These are phyloP conservation scores for Drosophila arawakana DNA, from an alignment of 1,140 invertebrate species.

Conservation along the genomic window DNA sequence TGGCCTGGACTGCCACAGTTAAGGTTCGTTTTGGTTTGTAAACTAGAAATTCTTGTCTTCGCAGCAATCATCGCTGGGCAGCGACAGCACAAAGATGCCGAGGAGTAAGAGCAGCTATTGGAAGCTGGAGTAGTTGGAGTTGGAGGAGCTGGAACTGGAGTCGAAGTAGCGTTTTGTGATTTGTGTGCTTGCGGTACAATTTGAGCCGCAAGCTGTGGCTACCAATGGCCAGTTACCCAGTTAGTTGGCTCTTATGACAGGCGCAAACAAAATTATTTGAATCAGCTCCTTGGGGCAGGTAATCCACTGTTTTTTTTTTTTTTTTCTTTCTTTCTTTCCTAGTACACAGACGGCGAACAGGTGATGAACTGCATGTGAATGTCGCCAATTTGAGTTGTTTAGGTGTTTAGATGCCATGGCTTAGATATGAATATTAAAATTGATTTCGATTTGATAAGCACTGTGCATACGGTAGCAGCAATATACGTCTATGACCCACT, in stretches of 20 bases:
- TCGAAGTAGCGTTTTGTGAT: slow-evolving; percentile 69
- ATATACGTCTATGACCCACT: slow-evolving; percentile 27
- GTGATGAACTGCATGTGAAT: slow-evolving; percentile 58
- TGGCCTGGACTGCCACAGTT: slow-evolving; percentile 56
- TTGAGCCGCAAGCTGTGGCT: slow-evolving; percentile 77
- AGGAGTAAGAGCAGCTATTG: slow-evolving; percentile 9
- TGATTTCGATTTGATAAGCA: slow-evolving; percentile 74
- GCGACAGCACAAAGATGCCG: slow-evolving; percentile 14
- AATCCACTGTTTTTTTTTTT: slow-evolving; percentile 2
- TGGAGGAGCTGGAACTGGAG: neutral
- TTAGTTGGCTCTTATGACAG: slow-evolving; percentile 69
- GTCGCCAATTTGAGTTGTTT: slow-evolving; percentile 79
- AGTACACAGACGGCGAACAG: slow-evolving; percentile 10
- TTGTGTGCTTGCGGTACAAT: slow-evolving; percentile 82
- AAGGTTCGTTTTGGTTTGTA: slow-evolving; percentile 56
- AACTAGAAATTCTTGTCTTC: slow-evolving; percentile 81
- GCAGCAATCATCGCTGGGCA: slow-evolving; percentile 72
- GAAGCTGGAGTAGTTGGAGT: slow-evolving; percentile 35
- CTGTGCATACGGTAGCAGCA: slow-evolving; percentile 20
- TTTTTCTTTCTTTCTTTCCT: no score
- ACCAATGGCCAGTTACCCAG: slow-evolving; percentile 74
- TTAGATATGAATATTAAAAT: slow-evolving; percentile 61
- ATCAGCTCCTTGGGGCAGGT: slow-evolving; percentile 20
- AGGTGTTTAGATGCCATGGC: slow-evolving; percentile 73
- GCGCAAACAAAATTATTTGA: slow-evolving; percentile 81